Evolutionary conservation across 2,888 invertebrate species (phyloP).

Genomic region (Geophilus truncorum): DNA sequence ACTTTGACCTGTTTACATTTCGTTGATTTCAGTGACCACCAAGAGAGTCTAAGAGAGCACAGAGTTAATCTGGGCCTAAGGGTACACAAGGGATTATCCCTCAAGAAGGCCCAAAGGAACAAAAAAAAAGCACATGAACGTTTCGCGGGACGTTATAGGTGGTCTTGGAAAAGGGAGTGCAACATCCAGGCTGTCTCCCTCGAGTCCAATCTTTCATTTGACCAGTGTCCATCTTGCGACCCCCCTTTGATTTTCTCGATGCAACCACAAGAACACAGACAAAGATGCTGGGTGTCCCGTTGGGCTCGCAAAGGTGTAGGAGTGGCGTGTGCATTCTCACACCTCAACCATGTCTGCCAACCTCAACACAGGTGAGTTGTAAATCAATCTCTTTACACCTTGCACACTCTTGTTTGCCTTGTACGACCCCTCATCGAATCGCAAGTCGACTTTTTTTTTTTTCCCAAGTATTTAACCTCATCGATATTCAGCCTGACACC

Average conservation of each 20-base stretch:
- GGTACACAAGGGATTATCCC: background rate
- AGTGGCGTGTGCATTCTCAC: background rate
- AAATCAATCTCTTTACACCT: conserved; percentile 10
- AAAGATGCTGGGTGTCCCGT: background rate
- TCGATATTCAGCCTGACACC: background rate
- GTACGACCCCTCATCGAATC: background rate
- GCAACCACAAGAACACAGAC: background rate
- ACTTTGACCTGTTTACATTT: background rate
- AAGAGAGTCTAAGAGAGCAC: background rate
- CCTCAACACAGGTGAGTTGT: conserved; percentile 5
- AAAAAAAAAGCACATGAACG: background rate
- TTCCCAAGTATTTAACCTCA: background rate
- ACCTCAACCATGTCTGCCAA: background rate
- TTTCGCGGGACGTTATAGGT: background rate
- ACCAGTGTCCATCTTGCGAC: background rate
- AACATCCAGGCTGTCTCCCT: background rate
- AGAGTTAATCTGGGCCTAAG: background rate
- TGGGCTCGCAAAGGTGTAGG: background rate
- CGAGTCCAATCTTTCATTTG: background rate
- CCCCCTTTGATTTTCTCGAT: background rate
- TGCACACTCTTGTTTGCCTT: background rate
- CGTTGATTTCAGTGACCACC: background rate
- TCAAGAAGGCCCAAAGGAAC: background rate
- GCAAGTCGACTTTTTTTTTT: background rate
- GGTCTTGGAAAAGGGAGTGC: background rate